Percentiles rank a stretch among this genome's conserved stretches.
phyloP scores from a whole-genome alignment of 2,113 vertebrate genomes.

The Corythornis madagascariensis region DNA sequence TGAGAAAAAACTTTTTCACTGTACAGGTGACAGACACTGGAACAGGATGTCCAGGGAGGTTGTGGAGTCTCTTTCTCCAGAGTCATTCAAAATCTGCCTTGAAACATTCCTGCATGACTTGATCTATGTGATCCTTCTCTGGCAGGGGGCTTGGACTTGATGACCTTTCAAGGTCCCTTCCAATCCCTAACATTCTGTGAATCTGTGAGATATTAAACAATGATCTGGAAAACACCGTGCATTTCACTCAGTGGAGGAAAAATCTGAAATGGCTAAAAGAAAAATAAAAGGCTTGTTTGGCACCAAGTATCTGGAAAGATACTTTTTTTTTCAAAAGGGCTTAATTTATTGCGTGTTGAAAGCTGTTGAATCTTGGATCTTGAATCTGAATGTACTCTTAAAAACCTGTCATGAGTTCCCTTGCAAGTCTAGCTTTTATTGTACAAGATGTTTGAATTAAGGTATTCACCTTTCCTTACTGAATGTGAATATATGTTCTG shows the following conservation, averaged over 20 bases:
- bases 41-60: too few relatives aligned
- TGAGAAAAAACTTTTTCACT: too few relatives aligned
- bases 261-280: not conserved
- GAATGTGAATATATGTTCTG: slow-evolving; percentile 32
- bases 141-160: too few relatives aligned
- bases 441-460: slow-evolving; percentile 11
- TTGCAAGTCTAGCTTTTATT: slow-evolving; percentile 13
- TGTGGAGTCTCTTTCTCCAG: too few relatives aligned
- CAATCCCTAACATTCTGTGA: too few relatives aligned
- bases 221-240: not conserved
- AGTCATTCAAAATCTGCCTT: too few relatives aligned
- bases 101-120: too few relatives aligned
- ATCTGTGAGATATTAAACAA: not conserved
- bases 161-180: too few relatives aligned
- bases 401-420: not conserved
- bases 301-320: not conserved
- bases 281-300: not conserved
- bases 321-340: slow-evolving; percentile 5
- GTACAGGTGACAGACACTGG: too few relatives aligned
- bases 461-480: slow-evolving; percentile 7
- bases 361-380: not conserved
- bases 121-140: too few relatives aligned
- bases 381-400: not conserved
- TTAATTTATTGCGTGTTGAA: not conserved
- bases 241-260: not conserved